Base-by-base conservation (phyloP, 1,140 invertebrate genomes). In the Chymomyza costata region DNA sequence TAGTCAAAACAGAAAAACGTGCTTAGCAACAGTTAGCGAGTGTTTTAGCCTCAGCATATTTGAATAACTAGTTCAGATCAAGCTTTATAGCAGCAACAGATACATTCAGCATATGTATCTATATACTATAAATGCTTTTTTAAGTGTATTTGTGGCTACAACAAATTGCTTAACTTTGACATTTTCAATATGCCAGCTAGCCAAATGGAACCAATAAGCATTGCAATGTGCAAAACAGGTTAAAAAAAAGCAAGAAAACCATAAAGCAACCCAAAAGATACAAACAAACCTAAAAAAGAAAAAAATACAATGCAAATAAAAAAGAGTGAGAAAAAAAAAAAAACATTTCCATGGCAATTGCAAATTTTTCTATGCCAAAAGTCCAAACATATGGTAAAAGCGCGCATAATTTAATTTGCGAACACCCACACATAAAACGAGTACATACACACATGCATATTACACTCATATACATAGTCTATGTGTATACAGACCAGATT, bases 351-450 rank as follows among this genome's bases (percentile, higher is more conserved):
- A 45, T 61, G 34, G 50, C 48, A 68, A 51, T 62, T 70, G 70
- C 70, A 58, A 78, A 80, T 76, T 66, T 66, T 78, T 74, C 67
- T 71, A 67, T 73, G 63, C 59, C 64, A 73, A 62, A 63, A 63
- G 48, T 59, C 54, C 62, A 71, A 76, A 63, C 71, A 76, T 76
- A 76, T 76, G 71, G 71, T 53, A 32, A 76, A 63, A 76, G 57
- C 71, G 70, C 70, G 70, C 70, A 76, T 76, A 78, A 76, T 76
- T 76, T 55, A 76, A 78, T 78, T 80, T 78, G 51, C 53, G 44
- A 48, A 66, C 56, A 45, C 47, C 32, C 34, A 39, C 28, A 54
- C 11, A 45, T 19, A 28, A 10, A n/a, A n/a, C n/a, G n/a, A n/a
- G n/a, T n/a, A 32, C 15, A 40, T 19, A 55, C 13, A 35, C 2